Evolutionary conservation across 2,888 invertebrate species (phyloP).

Genomic region (Melanchra persicariae): DNA sequence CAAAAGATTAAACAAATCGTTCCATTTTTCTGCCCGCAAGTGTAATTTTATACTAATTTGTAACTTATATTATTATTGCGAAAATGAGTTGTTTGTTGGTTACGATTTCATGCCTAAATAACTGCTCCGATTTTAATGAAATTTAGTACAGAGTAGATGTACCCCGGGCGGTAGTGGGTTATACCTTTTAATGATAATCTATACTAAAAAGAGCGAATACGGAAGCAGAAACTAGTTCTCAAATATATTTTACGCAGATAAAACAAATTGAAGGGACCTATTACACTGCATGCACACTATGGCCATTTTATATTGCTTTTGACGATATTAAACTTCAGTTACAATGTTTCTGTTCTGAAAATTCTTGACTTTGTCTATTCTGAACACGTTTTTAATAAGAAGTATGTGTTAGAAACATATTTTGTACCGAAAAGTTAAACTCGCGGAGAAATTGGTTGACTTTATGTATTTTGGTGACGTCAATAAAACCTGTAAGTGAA

Average conservation of each 20-base stretch:
- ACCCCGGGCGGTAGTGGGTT: too few relatives aligned
- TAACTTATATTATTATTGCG: too few relatives aligned
- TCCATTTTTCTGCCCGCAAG: neutral
- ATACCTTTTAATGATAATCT: too few relatives aligned
- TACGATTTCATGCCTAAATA: too few relatives aligned
- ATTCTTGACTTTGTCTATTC: constrained; percentile 10
- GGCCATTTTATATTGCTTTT: neutral
- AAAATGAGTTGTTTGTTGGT: too few relatives aligned
- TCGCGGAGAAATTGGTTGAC: neutral
- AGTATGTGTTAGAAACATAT: constrained; percentile 9
- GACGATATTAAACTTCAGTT: constrained; percentile 2
- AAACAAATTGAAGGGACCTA: too few relatives aligned
- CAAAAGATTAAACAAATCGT: fast-evolving
- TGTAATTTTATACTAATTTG: neutral
- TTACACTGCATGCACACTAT: neutral
- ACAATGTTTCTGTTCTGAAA: neutral
- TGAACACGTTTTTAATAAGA: constrained; percentile 47
- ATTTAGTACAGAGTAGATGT: too few relatives aligned
- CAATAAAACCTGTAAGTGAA: neutral
- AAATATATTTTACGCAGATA: too few relatives aligned
- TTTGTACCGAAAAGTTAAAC: neutral
- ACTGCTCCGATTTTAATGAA: too few relatives aligned
- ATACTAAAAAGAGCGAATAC: too few relatives aligned
- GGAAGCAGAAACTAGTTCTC: too few relatives aligned
- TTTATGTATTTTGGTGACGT: neutral